Percentiles rank a stretch among this genome's conserved stretches.
These are phyloP conservation scores for Helobdella robusta DNA, from an alignment of 2,888 invertebrate genomes.

Conservation along the genomic window DNA sequence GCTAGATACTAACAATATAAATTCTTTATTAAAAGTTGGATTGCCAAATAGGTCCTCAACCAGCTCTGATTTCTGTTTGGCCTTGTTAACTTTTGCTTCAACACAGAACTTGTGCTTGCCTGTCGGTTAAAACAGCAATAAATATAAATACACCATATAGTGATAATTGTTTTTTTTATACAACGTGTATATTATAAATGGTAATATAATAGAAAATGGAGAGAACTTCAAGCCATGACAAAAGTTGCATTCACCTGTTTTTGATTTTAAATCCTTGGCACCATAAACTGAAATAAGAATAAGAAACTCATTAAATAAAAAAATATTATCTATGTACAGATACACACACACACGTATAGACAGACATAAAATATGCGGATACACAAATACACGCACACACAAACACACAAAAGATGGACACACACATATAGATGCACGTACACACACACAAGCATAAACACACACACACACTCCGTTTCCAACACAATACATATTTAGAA, in stretches of 20 bases:
- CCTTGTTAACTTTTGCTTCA: conserved; percentile 43
- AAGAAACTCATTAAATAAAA: background rate
- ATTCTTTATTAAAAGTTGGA: conserved; percentile 46
- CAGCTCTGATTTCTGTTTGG: conserved; percentile 42
- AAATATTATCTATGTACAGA: too few species aligned
- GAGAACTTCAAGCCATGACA: background rate
- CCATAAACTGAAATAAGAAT: conserved; percentile 41
- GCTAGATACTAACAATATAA: conserved; percentile 41
- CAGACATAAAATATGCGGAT: too few species aligned
- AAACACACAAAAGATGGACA: too few species aligned
- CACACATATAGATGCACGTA: too few species aligned
- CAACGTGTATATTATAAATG: too few species aligned
- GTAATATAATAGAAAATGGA: too few species aligned
- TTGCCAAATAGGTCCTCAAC: conserved; percentile 42
- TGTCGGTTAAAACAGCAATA: conserved; percentile 6
- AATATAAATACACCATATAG: background rate
- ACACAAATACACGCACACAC: too few species aligned
- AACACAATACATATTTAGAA: too few species aligned
- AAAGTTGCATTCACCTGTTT: conserved; percentile 38
- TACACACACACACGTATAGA: too few species aligned
- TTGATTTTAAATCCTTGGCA: conserved; percentile 42
- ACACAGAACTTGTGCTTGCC: conserved; percentile 41
- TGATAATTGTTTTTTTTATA: too few species aligned
- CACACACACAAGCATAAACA: too few species aligned
- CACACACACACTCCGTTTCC: too few species aligned